Conservation (phyloP, 2,797 vertebrate genomes). For the Gambusia yucatana region DNA sequence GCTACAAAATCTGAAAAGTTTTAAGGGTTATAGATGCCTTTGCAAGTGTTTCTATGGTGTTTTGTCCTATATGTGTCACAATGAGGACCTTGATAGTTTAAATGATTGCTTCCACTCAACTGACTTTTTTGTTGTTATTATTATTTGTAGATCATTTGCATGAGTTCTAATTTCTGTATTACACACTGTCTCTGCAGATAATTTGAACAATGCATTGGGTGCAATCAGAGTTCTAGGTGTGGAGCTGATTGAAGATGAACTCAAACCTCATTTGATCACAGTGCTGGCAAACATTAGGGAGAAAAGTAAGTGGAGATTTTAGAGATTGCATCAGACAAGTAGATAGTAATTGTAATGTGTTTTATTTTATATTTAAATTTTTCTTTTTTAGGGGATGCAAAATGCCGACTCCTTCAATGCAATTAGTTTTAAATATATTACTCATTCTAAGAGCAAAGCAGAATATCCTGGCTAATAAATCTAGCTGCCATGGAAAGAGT, state of each 20-base stretch:
- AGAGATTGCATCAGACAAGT: not conserved
- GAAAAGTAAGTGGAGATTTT: constrained; percentile 69
- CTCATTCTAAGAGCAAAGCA: not conserved
- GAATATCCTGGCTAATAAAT: not conserved
- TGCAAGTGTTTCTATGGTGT: not conserved
- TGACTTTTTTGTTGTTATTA: not conserved
- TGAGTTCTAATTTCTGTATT: not conserved
- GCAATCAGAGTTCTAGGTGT: constrained; percentile 79
- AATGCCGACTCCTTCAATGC: not conserved
- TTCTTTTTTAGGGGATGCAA: constrained; percentile 18
- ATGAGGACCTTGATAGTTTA: not conserved
- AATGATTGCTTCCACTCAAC: not conserved
- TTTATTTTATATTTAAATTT: not conserved
- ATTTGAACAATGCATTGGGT: constrained; percentile 74
- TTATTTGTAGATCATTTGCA: not conserved
- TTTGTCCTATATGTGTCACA: not conserved
- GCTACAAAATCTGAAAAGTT: not conserved
- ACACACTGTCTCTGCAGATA: constrained; percentile 59
- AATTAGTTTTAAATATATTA: not conserved
- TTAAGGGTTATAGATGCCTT: not conserved
- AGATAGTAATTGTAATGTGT: not conserved
- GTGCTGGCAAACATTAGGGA: constrained; percentile 73
- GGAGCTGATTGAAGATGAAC: constrained; percentile 78
- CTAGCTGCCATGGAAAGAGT: not conserved
- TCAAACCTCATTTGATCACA: constrained; percentile 79